Percentiles rank a stretch among this genome's conserved stretches.
Conservation (phyloP, 2,797 vertebrate species). For the Sphenodon punctatus region DNA sequence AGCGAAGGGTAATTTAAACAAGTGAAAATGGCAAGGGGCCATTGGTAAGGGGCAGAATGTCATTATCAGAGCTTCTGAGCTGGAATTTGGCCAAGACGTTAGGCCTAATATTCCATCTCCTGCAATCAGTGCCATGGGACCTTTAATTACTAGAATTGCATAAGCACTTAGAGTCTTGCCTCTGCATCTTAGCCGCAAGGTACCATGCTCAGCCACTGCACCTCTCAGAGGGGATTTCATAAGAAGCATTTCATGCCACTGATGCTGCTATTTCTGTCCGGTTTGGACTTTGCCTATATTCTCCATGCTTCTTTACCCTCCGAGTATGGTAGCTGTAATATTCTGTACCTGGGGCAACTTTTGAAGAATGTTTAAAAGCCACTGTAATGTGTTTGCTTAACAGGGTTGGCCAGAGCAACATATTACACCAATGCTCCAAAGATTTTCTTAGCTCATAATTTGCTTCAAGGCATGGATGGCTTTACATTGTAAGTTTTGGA, state of each 20-base stretch:
- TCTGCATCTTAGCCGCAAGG: not conserved
- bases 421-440: too few relatives aligned
- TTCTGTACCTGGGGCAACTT: not conserved
- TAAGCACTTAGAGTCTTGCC: not conserved
- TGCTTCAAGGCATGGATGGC: not conserved
- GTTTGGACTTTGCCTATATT: not conserved
- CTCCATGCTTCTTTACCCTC: not conserved
- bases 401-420: not conserved
- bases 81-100: too few relatives aligned
- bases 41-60: not conserved
- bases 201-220: not conserved
- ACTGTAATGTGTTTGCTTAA: not conserved
- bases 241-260: not conserved
- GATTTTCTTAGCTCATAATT: not conserved
- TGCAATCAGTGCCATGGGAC: not conserved
- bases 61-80: not conserved
- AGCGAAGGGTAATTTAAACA: not conserved
- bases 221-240: too few relatives aligned
- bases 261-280: not conserved
- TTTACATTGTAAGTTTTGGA: too few relatives aligned
- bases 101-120: not conserved
- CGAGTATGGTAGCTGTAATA: not conserved
- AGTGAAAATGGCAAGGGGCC: not conserved
- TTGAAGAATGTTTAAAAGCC: not conserved
- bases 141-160: not conserved